A percentile compares a stretch with the other conserved stretches of the same genome.
These are phyloP conservation scores for Nysson spinosus DNA, from an alignment of 2,888 invertebrate genomes.

Conservation along the genomic window DNA sequence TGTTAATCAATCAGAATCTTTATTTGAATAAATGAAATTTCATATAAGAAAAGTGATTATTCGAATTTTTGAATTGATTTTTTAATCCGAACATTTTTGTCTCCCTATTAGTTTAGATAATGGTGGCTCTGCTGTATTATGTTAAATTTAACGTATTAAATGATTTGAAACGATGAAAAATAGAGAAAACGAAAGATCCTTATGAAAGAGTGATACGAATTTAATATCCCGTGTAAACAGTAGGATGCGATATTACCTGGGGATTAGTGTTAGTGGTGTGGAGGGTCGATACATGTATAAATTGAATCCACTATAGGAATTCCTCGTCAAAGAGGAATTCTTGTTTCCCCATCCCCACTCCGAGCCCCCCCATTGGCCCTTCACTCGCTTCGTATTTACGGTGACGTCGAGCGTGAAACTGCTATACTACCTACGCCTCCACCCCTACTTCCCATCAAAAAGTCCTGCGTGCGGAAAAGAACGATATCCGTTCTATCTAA, in stretches of 20 bases:
- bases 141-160: conserved; percentile 27
- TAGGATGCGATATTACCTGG: conserved; percentile 13
- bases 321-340: conserved; percentile 66
- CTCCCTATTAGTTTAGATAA: conserved; percentile 51
- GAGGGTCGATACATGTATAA: conserved; percentile 40
- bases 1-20: too few relatives aligned
- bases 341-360: conserved; percentile 38
- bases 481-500: conserved; percentile 23
- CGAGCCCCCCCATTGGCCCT: conserved; percentile 4
- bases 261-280: conserved; percentile 29
- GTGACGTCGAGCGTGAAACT: conserved; percentile 64
- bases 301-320: conserved; percentile 51
- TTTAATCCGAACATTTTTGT: too few relatives aligned
- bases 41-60: too few relatives aligned
- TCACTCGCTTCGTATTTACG: conserved; percentile 26
- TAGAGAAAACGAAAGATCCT: conserved; percentile 32
- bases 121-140: conserved; percentile 41
- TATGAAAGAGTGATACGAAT: conserved; percentile 37
- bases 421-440: conserved; percentile 31
- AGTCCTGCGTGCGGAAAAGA: conserved; percentile 42
- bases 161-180: neutral
- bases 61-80: too few relatives aligned
- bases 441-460: conserved; percentile 49
- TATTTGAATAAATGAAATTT: too few relatives aligned
- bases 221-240: conserved; percentile 38